Percentiles rank a stretch among this genome's conserved stretches.
Conservation (phyloP, 1,140 invertebrate genomes). For the Pinna nobilis region DNA sequence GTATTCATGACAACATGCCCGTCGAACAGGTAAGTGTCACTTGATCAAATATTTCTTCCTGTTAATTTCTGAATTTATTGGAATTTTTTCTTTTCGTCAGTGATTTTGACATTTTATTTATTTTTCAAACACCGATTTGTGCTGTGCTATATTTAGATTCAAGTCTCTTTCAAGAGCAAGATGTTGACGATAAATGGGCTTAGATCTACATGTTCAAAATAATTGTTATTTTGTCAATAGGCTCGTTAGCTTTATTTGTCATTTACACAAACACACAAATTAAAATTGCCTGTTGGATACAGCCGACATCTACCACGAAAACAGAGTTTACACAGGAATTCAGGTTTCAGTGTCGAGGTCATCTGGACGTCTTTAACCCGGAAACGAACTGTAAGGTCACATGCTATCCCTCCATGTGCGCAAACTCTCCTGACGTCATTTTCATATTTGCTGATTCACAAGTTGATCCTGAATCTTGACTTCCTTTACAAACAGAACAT, state of each 20-base stretch:
- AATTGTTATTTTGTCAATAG: background rate
- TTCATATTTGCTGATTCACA: slow-evolving; percentile 64
- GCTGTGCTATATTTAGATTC: background rate
- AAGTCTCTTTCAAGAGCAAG: background rate
- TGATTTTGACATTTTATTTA: slow-evolving; percentile 10
- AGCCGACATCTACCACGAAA: slow-evolving; percentile 27
- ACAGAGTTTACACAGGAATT: slow-evolving; percentile 33
- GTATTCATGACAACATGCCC: slow-evolving; percentile 37
- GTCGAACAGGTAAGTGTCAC: slow-evolving; percentile 56
- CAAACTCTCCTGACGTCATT: slow-evolving; percentile 50
- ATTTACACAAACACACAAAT: background rate
- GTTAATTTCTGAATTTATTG: background rate
- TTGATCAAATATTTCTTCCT: background rate
- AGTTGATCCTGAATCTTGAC: slow-evolving; percentile 19
- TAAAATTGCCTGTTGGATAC: background rate
- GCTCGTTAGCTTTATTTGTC: background rate
- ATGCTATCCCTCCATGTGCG: slow-evolving; percentile 42
- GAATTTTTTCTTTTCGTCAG: background rate
- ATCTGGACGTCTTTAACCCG: slow-evolving; percentile 22
- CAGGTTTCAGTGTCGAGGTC: slow-evolving; percentile 8
- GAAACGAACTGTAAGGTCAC: slow-evolving; percentile 11
- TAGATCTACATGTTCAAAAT: background rate
- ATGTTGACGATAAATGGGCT: background rate
- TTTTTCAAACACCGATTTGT: background rate
- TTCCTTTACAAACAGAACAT: slow-evolving; percentile 7